Conservation (phyloP, 2,113 vertebrate genomes). For the Phalacrocorax carbo region DNA sequence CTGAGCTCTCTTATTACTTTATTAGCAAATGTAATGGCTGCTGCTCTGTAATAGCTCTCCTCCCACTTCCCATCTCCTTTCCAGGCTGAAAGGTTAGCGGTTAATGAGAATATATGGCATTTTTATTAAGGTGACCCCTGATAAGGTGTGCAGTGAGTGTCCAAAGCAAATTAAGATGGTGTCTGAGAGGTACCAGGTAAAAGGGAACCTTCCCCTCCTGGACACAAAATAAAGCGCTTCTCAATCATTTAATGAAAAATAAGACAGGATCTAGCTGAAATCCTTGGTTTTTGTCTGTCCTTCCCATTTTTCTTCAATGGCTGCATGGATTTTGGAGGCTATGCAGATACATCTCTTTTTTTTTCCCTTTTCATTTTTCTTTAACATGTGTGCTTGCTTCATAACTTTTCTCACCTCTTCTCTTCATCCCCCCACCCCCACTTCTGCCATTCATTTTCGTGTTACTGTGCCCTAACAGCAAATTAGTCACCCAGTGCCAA, state of each 20-base stretch:
- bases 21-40: not conserved
- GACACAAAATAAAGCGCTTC: not conserved
- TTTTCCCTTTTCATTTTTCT: not conserved
- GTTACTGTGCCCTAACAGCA: not conserved
- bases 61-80: not conserved
- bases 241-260: not conserved
- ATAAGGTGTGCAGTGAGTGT: fast-evolving
- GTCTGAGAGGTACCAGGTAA: not conserved
- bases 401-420: not conserved
- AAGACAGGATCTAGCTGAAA: not conserved
- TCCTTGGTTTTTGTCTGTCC: not conserved
- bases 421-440: not conserved
- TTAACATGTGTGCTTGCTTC: not conserved
- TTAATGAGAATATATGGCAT: not conserved
- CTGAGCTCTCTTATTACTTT: not conserved
- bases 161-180: not conserved
- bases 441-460: not conserved
- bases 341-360: too few species aligned
- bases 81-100: not conserved
- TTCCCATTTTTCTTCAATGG: not conserved
- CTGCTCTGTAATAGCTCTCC: not conserved
- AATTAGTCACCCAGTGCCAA: not conserved
- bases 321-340: not conserved
- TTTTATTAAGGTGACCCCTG: not conserved
- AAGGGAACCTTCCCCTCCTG: not conserved